Conservation (phyloP, 2,888 invertebrate species). For the Plagiodera versicolora region DNA sequence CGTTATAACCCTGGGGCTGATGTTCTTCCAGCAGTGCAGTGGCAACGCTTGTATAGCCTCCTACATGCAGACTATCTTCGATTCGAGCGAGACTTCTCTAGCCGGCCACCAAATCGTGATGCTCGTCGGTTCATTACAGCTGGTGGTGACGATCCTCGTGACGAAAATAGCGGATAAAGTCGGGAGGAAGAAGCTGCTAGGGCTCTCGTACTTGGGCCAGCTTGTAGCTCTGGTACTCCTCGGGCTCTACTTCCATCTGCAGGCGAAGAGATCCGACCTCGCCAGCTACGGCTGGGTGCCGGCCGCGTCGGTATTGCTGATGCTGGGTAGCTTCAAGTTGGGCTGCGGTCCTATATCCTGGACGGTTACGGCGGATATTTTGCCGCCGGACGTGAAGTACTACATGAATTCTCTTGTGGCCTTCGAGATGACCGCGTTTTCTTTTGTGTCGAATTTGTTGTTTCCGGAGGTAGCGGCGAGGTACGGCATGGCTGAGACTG, state of each 20-base stretch:
- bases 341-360: conserved; percentile 77
- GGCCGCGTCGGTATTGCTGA: conserved; percentile 68
- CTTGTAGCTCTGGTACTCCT: conserved; percentile 56
- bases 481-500: conserved; percentile 32
- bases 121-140: conserved; percentile 71
- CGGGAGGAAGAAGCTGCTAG: conserved; percentile 71
- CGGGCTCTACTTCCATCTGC: conserved; percentile 37
- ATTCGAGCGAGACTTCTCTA: conserved; percentile 47
- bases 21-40: conserved; percentile 48
- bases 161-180: conserved; percentile 75
- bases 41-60: conserved; percentile 78
- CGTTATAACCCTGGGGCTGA: conserved; percentile 47
- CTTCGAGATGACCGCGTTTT: conserved; percentile 19
- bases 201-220: conserved; percentile 68
- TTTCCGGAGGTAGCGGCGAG: conserved; percentile 33
- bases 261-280: conserved; percentile 24
- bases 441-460: conserved; percentile 25
- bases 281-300: conserved; percentile 66
- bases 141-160: conserved; percentile 68
- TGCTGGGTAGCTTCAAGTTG: conserved; percentile 70
- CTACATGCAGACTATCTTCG: conserved; percentile 73
- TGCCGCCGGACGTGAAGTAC: conserved; percentile 76
- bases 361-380: conserved; percentile 81
- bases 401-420: conserved; percentile 54
- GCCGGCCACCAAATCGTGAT: conserved; percentile 70